Conservation (phyloP, 1,140 invertebrate species). For the Eupristina koningsbergeri region DNA sequence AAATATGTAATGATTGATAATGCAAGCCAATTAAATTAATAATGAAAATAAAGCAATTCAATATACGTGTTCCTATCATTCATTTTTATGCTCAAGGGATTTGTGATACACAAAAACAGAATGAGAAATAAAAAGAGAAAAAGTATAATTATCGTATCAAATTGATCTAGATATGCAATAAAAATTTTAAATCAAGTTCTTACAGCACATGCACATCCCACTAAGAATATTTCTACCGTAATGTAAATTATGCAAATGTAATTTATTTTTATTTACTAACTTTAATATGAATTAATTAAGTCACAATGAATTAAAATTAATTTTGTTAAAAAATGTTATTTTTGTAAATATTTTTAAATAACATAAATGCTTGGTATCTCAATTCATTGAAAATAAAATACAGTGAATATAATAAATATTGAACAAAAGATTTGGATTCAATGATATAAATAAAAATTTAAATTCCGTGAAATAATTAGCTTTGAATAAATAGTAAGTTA, state of each 20-base stretch:
- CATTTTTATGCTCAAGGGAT: too few species aligned
- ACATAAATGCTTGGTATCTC: too few species aligned
- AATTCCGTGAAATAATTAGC: background rate
- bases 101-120: too few species aligned
- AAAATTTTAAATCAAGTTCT: background rate
- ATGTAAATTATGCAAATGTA: too few species aligned
- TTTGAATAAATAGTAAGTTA: conserved; percentile 3
- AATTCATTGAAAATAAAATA: too few species aligned
- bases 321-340: too few species aligned
- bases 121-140: background rate
- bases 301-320: too few species aligned
- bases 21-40: background rate
- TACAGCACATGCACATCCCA: too few species aligned
- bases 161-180: background rate
- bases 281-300: too few species aligned
- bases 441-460: background rate
- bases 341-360: too few species aligned
- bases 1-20: background rate
- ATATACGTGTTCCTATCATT: background rate
- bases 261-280: too few species aligned
- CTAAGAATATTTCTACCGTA: too few species aligned
- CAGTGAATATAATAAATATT: background rate
- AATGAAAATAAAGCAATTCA: background rate
- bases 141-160: background rate
- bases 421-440: background rate